phyloP scores from a whole-genome alignment of 1,140 invertebrate genomes.

The Scaptomyza graminum region DNA sequence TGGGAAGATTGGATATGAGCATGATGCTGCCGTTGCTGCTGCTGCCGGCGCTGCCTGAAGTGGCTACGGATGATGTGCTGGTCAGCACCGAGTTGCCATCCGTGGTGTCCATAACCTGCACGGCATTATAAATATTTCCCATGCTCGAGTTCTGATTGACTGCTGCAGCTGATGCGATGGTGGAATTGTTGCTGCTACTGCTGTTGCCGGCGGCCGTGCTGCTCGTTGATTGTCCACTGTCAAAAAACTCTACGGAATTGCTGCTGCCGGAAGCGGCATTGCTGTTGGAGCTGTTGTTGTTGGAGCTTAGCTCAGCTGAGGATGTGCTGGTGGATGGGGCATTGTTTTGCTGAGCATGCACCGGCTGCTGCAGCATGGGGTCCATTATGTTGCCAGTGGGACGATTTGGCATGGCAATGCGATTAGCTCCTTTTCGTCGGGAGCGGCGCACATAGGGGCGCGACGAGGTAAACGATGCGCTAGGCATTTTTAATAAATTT shows the following conservation, averaged over 20 bases:
- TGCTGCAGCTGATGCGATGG: slow-evolving; percentile 23
- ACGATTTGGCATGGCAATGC: slow-evolving; percentile 91
- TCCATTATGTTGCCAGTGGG: slow-evolving; percentile 86
- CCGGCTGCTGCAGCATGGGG: slow-evolving; percentile 86
- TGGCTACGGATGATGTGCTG: slow-evolving; percentile 34
- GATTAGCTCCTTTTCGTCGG: slow-evolving; percentile 92
- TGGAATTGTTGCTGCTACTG: slow-evolving; percentile 17
- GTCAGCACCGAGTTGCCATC: slow-evolving; percentile 41
- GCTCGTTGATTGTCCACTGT: slow-evolving; percentile 64
- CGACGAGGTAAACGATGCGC: slow-evolving; percentile 94
- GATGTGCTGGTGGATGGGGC: slow-evolving; percentile 34
- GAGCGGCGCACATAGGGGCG: slow-evolving; percentile 92
- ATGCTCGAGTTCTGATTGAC: slow-evolving; percentile 28
- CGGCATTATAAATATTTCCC: slow-evolving; percentile 55
- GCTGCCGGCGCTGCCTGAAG: slow-evolving; percentile 44
- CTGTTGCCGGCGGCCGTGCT: slow-evolving; percentile 13
- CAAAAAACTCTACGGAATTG: slow-evolving; percentile 62
- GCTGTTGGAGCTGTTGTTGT: slow-evolving; percentile 8
- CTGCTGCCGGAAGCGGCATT: slow-evolving; percentile 16
- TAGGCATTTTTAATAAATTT: slow-evolving; percentile 88
- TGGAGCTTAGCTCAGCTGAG: slow-evolving; percentile 7
- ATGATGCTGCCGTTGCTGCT: slow-evolving; percentile 34
- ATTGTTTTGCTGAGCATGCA: slow-evolving; percentile 69
- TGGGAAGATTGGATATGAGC: slow-evolving; percentile 45
- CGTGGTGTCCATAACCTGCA: slow-evolving; percentile 72